Base-by-base conservation (phyloP, 1,140 invertebrate species). In the Pseudachorutes palmiensis region DNA sequence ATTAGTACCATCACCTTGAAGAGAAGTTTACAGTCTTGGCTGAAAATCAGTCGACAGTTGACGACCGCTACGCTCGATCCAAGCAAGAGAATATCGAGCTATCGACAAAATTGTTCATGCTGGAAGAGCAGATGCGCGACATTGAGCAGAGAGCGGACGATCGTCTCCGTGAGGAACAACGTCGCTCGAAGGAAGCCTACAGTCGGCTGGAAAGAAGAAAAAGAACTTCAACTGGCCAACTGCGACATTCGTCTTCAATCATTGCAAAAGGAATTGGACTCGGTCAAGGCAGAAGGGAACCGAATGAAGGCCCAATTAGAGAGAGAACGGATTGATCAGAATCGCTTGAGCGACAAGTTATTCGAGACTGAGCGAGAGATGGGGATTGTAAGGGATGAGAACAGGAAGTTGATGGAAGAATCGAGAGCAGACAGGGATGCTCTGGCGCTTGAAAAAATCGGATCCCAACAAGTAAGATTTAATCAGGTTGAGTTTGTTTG, bases 91-190 rank as follows among this genome's bases (percentile, higher is more conserved):
- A 94, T 84, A 89, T 89, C 0, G 89, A 89, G 48, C 81, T 95
- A 19, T 89, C 91, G 75, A 89, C 90, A 1, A 84, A 92, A 75
- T 87, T 95, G 72, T 86, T 92, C 74, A 91, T 92, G 85, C 82
- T 96, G 65, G 94, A 97, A 76, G 94, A 96, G 78, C 90, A 94
- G 75, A 83, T 92, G 19, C 83, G 92, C 74, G 93, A 97, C 79
- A 85, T 90, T 48, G 92, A 97, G 78, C 80, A 89, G 63, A 84
- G 91, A 71, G 86, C 88, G 64, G 90, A 94, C 71, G 91, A 95
- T 74, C 84, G 87, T 70, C 80, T 94, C 62, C 83, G 86, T 70
- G 88, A 92, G 62, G 93, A 96, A 75, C 88, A 94, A 76, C 83
- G 86, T 73, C 83, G 92, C 69, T 86, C 89, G 73, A 85, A 88